Conservation (phyloP, 53 echinoderm and acorn worm genomes). For the Astropecten irregularis region DNA sequence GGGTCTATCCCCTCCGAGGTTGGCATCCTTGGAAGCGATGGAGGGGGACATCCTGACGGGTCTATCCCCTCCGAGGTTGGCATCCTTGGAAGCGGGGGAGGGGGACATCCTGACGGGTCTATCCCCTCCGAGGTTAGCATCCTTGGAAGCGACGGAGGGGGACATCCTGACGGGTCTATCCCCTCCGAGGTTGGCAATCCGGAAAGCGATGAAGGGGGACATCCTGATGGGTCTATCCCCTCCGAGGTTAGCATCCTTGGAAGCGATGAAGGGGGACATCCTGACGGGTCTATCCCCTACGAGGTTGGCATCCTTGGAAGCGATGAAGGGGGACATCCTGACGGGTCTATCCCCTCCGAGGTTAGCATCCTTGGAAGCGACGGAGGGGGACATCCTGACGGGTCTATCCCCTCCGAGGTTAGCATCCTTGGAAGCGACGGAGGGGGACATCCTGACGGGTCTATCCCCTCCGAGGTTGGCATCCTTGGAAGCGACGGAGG, state of each 20-base stretch:
- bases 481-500: neutral
- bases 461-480: neutral
- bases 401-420: constrained; percentile 6
- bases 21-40: neutral
- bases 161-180: neutral
- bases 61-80: constrained; percentile 10
- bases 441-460: constrained; percentile 20
- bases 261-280: neutral
- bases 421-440: neutral
- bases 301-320: neutral
- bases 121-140: neutral
- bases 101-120: constrained; percentile 17
- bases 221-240: constrained; percentile 14
- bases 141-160: neutral
- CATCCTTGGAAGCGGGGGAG: neutral
- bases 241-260: neutral
- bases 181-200: neutral
- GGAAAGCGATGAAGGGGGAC: neutral
- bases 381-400: constrained; percentile 18
- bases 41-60: constrained; percentile 24
- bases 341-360: neutral
- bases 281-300: neutral
- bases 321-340: neutral
- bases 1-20: constrained; percentile 10
- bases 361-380: neutral